Conservation (phyloP, 2,888 invertebrate species). For the Rosalia funebris region DNA sequence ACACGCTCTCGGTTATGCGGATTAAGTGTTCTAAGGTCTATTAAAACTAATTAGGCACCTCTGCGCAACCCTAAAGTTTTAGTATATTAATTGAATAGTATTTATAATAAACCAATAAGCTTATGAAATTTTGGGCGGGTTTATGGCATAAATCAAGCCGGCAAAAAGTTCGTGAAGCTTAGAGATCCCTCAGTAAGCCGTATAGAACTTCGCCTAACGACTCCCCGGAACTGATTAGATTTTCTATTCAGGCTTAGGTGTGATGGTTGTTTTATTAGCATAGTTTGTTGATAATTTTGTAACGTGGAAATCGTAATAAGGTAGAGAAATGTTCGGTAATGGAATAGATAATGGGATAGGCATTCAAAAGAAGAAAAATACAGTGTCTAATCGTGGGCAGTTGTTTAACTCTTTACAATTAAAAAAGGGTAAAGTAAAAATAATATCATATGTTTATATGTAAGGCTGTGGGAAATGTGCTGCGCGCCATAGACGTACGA, state of each 20-base stretch:
- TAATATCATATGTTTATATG: too few relatives aligned
- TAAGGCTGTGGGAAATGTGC: too few relatives aligned
- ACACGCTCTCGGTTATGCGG: neutral
- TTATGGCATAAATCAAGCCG: constrained; percentile 14
- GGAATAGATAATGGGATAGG: too few relatives aligned
- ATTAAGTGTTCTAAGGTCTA: constrained; percentile 12
- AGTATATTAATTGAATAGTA: constrained; percentile 19
- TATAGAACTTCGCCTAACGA: constrained; percentile 11
- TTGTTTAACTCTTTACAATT: too few relatives aligned
- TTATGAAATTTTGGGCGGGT: constrained; percentile 11
- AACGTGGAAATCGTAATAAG: too few relatives aligned
- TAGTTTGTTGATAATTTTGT: constrained; percentile 1
- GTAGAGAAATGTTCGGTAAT: too few relatives aligned
- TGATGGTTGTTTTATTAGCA: neutral
- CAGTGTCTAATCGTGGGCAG: too few relatives aligned
- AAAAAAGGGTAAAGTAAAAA: too few relatives aligned
- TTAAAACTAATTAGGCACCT: constrained; percentile 23
- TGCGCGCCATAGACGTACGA: too few relatives aligned
- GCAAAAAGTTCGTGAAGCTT: constrained; percentile 14
- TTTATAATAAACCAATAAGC: constrained; percentile 23
- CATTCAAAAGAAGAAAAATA: too few relatives aligned
- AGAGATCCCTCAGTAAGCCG: constrained; percentile 2
- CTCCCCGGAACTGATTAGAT: constrained; percentile 7
- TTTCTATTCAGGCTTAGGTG: constrained; percentile 10
- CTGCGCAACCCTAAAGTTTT: constrained; percentile 11